Evolutionary conservation across 2,113 vertebrate genomes (phyloP).

Genomic region (Tringa solitaria): DNA sequence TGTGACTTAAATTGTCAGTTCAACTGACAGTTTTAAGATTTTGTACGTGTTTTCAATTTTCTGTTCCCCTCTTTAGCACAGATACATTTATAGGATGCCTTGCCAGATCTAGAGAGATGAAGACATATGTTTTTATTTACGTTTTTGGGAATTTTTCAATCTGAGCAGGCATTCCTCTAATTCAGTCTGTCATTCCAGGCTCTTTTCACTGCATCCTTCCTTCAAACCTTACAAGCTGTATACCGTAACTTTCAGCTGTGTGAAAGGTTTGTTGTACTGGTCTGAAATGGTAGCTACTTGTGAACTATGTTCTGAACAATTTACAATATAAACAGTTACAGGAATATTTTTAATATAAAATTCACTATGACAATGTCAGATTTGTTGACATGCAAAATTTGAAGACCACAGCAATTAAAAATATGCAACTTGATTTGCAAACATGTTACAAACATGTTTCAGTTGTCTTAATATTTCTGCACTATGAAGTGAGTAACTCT

Average conservation of each 20-base stretch:
- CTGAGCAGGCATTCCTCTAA: neutral
- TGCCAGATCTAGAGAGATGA: neutral
- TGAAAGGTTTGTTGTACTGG: neutral
- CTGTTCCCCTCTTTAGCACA: neutral
- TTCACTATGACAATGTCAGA: neutral
- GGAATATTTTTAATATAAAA: neutral
- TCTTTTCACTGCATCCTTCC: neutral
- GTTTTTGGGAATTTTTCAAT: neutral
- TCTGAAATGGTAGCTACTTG: neutral
- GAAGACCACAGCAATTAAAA: neutral
- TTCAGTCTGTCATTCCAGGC: neutral
- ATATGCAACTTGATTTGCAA: neutral
- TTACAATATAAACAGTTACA: neutral
- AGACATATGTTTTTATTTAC: neutral
- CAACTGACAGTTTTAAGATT: neutral
- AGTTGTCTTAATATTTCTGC: neutral
- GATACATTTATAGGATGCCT: neutral
- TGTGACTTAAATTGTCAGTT: neutral
- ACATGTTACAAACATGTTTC: neutral
- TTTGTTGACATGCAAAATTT: neutral
- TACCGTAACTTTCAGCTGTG: neutral
- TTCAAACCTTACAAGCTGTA: neutral
- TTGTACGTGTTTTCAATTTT: neutral
- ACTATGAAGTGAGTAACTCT: neutral
- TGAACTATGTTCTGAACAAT: neutral